Evolutionary conservation across 2,113 vertebrate species (phyloP), one percentile per base, ranked within the genome.

Genomic region (Eretmochelys imbricata): DNA sequence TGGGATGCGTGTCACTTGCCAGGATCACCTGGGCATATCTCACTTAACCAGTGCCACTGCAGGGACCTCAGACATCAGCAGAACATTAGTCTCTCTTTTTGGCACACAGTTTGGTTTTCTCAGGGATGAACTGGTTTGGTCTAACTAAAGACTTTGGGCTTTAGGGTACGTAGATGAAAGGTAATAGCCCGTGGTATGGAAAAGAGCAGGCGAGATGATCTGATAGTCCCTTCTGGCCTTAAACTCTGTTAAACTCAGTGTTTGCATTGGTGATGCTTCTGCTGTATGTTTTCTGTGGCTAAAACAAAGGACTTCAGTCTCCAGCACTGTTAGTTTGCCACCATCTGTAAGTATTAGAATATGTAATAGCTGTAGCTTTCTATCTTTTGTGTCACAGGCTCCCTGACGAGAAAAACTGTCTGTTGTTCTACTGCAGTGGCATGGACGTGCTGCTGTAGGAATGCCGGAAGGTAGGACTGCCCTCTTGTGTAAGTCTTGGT

Each of bases 401-500:
- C 10, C 1, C 2, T 14, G 51, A 57, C 72, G 78, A 42, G 89
- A 83, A 91, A 89, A 65, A 8, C 79, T 54, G 75, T 72, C 86
- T 84, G 38, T 27, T 76, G 75, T 79, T 42, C 42, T 22, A 6
- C 0, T 6, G 54, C 54, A 20, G 57, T 42, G 10, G 24, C 0
- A 0, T 1, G 38, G 51, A 81, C 42, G 2, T 1, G 1, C 49
- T 8, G 80, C 42, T 84, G 1, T 48, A 80, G 80, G 31, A 72
- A 1, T 54, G 89, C 35, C 80, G 16, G 87, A 29, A 1, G 12
- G 82, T n/a, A 12, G 29, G 97, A 95, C 97, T 97, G 97, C 96
- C 96, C 97, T 97, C 97, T 96, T 8, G 92, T 89, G 97, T 88
- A 81, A 11, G 31, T 76, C 88, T 55, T 5, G 22, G 2, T 86